Conservation (phyloP, 2,888 invertebrate species). For the Noctuana brunneofusca region DNA sequence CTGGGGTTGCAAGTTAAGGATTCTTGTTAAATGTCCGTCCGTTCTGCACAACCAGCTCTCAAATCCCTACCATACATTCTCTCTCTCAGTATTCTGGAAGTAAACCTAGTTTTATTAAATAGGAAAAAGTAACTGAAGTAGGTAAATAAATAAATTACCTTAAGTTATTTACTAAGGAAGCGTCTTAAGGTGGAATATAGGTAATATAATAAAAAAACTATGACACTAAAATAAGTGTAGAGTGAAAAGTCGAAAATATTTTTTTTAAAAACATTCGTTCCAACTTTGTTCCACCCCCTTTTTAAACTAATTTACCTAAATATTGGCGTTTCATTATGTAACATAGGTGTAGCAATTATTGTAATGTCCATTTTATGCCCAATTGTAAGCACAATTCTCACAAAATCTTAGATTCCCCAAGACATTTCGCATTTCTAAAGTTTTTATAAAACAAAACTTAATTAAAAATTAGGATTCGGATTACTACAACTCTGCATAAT, state of each 20-base stretch:
- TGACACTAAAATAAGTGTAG: slow-evolving; percentile 10
- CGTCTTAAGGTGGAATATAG: slow-evolving; percentile 51
- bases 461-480: neutral
- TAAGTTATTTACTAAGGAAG: slow-evolving; percentile 62
- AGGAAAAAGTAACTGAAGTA: slow-evolving; percentile 29
- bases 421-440: neutral
- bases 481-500: too few relatives aligned
- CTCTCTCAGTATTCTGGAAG: slow-evolving; percentile 18
- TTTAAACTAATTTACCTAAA: slow-evolving; percentile 15
- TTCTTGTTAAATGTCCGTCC: neutral
- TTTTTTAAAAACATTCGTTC: slow-evolving; percentile 12
- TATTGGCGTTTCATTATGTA: slow-evolving; percentile 18
- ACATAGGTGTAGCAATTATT: neutral
- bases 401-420: neutral
- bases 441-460: neutral
- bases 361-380: neutral
- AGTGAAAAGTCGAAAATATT: neutral
- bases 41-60: slow-evolving; percentile 5
- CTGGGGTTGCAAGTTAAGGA: neutral
- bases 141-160: slow-evolving; percentile 41
- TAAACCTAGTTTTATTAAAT: slow-evolving; percentile 27
- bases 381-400: neutral
- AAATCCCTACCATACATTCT: slow-evolving; percentile 18
- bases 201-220: slow-evolving; percentile 17
- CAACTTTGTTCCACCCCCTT: slow-evolving; percentile 4